phyloP scores from a whole-genome alignment of 1,140 invertebrate species.

The Anoplolepis gracilipes region DNA sequence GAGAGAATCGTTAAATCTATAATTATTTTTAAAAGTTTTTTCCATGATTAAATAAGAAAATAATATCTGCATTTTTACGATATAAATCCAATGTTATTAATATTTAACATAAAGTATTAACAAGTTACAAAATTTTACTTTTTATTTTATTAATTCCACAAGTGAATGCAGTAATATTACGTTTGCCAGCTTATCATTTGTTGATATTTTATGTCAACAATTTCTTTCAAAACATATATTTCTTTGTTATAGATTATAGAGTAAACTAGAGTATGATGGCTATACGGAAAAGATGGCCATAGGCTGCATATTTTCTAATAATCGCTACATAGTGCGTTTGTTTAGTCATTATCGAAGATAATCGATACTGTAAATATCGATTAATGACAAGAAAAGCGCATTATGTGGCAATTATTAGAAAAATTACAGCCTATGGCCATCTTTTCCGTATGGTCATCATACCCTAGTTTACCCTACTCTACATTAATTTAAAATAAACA shows the following conservation, averaged over 20 bases:
- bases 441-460: too few relatives aligned
- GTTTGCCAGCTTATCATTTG: not conserved
- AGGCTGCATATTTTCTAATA: too few relatives aligned
- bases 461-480: too few relatives aligned
- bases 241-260: not conserved
- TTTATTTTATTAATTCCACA: not conserved
- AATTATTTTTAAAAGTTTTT: constrained; percentile 6
- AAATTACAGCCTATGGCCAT: too few relatives aligned
- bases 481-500: too few relatives aligned
- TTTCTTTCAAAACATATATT: constrained; percentile 3
- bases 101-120: not conserved
- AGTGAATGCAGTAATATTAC: not conserved
- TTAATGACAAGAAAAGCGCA: too few relatives aligned
- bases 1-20: not conserved
- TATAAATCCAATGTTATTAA: not conserved
- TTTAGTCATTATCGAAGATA: too few relatives aligned
- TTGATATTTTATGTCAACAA: constrained; percentile 7
- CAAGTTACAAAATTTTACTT: not conserved
- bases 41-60: not conserved
- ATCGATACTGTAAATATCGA: too few relatives aligned
- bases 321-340: too few relatives aligned
- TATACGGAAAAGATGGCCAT: too few relatives aligned
- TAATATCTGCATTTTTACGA: not conserved
- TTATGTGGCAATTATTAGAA: too few relatives aligned
- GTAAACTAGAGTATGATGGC: too few relatives aligned